phyloP scores from a whole-genome alignment of 2,113 vertebrate species.

The Microcebus murinus region DNA sequence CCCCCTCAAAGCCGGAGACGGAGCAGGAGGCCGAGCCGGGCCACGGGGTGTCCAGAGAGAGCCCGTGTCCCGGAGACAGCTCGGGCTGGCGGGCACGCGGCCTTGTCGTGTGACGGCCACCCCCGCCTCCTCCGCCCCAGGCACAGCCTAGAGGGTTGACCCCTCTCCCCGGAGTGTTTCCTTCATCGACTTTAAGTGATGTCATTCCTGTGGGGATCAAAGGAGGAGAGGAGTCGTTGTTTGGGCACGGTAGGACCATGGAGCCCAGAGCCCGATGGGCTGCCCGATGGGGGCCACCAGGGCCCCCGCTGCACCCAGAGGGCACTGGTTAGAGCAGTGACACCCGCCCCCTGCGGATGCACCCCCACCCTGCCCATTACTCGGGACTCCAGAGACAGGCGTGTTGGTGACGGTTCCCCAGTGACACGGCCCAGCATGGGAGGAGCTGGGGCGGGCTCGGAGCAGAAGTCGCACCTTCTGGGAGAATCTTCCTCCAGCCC shows the following conservation, averaged over 20 bases:
- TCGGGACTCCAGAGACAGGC: background rate
- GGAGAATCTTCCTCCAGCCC: background rate
- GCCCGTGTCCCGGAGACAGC: background rate
- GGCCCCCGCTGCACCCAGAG: background rate
- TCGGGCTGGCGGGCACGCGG: background rate
- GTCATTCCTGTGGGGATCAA: fast-evolving
- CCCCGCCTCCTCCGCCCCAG: no score
- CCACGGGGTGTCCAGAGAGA: background rate
- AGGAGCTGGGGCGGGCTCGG: background rate
- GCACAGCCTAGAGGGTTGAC: background rate
- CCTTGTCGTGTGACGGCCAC: background rate
- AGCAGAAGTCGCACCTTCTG: background rate
- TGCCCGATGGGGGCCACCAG: no score
- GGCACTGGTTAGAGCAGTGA: background rate
- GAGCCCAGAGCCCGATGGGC: background rate
- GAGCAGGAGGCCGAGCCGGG: background rate
- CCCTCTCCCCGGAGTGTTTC: background rate
- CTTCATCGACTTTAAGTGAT: background rate
- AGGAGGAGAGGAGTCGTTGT: background rate
- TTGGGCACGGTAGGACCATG: no score
- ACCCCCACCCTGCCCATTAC: background rate
- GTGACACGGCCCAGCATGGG: fast-evolving
- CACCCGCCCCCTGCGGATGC: background rate
- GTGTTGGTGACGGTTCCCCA: background rate
- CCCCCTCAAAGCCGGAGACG: background rate